Evolutionary conservation across 2,888 invertebrate genomes (phyloP).

Genomic region (Drosophila tripunctata): DNA sequence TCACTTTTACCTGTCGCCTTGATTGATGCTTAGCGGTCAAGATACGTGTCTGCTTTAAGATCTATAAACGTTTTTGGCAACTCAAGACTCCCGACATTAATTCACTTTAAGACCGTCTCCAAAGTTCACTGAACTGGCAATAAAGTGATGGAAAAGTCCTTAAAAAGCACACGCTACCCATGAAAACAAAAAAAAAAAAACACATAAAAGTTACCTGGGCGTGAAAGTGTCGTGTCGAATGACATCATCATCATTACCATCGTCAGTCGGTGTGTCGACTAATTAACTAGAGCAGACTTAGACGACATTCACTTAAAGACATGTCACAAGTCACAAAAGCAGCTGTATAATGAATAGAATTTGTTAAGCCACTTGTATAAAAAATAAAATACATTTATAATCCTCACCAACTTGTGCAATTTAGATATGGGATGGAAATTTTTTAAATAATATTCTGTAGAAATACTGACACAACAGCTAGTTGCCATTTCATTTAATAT

Average conservation of each 20-base stretch:
- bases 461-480: too few species aligned
- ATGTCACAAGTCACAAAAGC: conserved; percentile 3
- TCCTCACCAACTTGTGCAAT: too few species aligned
- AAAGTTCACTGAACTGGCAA: conserved; percentile 64
- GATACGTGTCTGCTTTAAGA: conserved; percentile 43
- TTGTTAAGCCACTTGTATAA: not conserved
- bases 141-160: conserved; percentile 27
- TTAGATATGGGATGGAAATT: too few species aligned
- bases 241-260: conserved; percentile 15
- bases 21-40: conserved; percentile 68
- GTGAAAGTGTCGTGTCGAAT: conserved; percentile 10
- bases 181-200: too few species aligned
- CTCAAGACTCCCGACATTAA: conserved; percentile 3
- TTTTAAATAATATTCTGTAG: too few species aligned
- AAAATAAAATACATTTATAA: too few species aligned
- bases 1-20: conserved; percentile 59
- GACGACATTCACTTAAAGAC: conserved; percentile 5
- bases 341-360: not conserved
- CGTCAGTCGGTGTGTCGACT: conserved; percentile 26
- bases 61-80: conserved; percentile 45
- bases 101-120: not conserved
- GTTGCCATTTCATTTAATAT: conserved; percentile 2
- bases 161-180: conserved; percentile 2
- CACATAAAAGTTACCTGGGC: conserved; percentile 23
- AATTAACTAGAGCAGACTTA: conserved; percentile 59